Conservation (phyloP, 2,113 vertebrate genomes). For the Morone chrysops region DNA sequence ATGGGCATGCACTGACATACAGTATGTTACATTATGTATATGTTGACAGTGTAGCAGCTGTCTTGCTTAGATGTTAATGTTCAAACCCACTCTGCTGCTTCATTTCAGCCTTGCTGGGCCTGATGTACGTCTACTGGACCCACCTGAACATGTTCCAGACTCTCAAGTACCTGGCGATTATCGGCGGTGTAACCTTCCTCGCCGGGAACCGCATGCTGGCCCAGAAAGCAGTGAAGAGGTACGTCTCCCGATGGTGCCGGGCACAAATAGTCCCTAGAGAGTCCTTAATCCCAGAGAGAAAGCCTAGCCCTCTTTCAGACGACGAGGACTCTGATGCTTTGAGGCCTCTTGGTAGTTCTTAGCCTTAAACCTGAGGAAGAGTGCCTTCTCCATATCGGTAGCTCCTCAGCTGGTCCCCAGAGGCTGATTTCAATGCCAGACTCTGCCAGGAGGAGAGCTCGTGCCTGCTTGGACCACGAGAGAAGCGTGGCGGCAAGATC, state of each 20-base stretch:
- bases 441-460: constrained; percentile 33
- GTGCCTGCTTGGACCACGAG: constrained; percentile 44
- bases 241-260: constrained; percentile 37
- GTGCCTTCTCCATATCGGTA: constrained; percentile 13
- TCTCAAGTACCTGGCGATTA: constrained; percentile 95
- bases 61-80: neutral
- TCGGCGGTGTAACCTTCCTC: constrained; percentile 95
- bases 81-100: neutral
- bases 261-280: constrained; percentile 41
- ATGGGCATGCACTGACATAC: neutral
- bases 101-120: constrained; percentile 91
- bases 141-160: constrained; percentile 99
- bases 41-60: neutral
- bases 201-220: constrained; percentile 99
- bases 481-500: constrained; percentile 29
- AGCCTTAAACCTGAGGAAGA: constrained; percentile 24
- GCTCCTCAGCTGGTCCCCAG: constrained; percentile 45
- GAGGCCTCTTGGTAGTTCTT: constrained; percentile 51
- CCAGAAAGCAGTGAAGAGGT: constrained; percentile 98
- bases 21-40: neutral
- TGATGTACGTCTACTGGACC: constrained; percentile 99
- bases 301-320: neutral
- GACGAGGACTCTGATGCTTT: constrained; percentile 15
- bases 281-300: constrained; percentile 41
- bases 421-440: constrained; percentile 1